phyloP scores from a whole-genome alignment of 2,797 vertebrate species.

The Eremophila alpestris region DNA sequence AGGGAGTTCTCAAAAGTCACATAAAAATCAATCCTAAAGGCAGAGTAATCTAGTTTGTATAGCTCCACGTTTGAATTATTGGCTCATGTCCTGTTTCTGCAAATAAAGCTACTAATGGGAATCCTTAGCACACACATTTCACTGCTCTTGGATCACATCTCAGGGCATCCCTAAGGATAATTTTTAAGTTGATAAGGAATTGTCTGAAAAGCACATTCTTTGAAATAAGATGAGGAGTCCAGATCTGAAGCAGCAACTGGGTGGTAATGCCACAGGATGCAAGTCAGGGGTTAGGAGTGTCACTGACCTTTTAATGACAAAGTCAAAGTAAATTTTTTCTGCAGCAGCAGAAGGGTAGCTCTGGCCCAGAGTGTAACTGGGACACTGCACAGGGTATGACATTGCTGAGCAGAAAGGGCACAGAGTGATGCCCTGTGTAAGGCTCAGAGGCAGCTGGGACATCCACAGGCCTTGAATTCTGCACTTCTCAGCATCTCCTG shows the following conservation, averaged over 20 bases:
- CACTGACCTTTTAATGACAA: neutral
- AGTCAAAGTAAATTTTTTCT: neutral
- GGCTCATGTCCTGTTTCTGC: neutral
- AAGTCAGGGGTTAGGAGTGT: neutral
- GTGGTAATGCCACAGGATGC: neutral
- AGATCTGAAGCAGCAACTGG: neutral
- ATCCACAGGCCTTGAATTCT: neutral
- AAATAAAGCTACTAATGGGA: neutral
- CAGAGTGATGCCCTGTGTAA: neutral
- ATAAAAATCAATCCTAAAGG: neutral
- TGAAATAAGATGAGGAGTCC: neutral
- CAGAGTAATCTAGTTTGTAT: neutral
- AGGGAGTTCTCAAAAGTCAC: neutral
- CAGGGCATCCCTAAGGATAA: neutral
- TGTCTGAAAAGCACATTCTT: neutral
- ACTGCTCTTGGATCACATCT: neutral
- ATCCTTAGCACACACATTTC: neutral
- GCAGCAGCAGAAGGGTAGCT: neutral
- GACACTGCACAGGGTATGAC: neutral
- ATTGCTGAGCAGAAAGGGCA: neutral
- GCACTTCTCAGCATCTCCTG: neutral
- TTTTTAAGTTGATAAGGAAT: neutral
- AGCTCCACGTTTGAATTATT: neutral
- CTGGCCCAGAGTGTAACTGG: neutral
- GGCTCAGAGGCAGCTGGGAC: neutral